These are phyloP conservation scores for Rhopalosiphum padi DNA, from an alignment of 1,140 invertebrate genomes.

Conservation along the genomic window DNA sequence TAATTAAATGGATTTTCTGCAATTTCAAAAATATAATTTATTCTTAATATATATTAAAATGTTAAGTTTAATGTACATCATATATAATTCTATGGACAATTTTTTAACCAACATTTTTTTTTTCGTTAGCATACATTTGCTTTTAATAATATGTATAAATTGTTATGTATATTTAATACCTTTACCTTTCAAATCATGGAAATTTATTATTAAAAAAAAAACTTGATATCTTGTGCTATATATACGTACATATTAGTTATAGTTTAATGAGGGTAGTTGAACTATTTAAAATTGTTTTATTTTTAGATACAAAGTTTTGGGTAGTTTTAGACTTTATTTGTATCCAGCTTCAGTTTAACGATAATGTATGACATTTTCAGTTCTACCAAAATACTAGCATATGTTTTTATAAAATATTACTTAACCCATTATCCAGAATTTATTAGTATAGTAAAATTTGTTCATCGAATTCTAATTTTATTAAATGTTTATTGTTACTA, in stretches of 20 bases:
- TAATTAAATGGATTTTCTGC: neutral
- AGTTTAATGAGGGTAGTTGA: neutral
- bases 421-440: neutral
- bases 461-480: neutral
- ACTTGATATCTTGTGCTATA: too few relatives aligned
- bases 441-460: neutral
- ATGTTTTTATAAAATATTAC: neutral
- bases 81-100: too few relatives aligned
- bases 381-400: neutral
- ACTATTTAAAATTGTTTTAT: neutral
- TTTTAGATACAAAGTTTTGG: neutral
- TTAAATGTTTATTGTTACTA: neutral
- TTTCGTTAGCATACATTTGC: too few relatives aligned
- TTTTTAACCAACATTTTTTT: too few relatives aligned
- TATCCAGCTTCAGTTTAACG: neutral
- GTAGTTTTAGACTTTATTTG: constrained; percentile 11
- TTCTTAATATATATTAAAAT: neutral
- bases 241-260: neutral
- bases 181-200: too few relatives aligned
- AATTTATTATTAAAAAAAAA: too few relatives aligned
- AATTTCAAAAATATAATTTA: neutral
- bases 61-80: too few relatives aligned
- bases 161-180: too few relatives aligned
- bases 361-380: neutral
- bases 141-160: too few relatives aligned